Base-by-base conservation (phyloP, 2,797 vertebrate genomes). In the Hypotaenidia okinawae region DNA sequence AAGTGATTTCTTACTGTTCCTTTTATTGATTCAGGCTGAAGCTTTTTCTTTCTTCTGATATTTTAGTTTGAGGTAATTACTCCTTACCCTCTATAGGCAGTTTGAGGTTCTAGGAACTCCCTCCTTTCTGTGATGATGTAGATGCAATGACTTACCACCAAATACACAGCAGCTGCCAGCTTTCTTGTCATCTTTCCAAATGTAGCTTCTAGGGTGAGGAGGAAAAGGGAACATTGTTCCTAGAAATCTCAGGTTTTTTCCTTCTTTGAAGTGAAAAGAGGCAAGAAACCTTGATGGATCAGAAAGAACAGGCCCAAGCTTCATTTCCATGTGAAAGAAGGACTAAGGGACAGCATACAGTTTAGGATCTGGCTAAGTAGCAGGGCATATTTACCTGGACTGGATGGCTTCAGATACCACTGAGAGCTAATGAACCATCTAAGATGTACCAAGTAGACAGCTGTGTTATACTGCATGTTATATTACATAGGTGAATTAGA, bases 131-230 rank as follows among this genome's bases (percentile, higher is more conserved):
- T 47, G 64, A 14, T 51, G 63, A 5, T 76, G 67, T 35, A 58
- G 61, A 32, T 58, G 24, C 28, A 12, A 61, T 89, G 51, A 90
- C 18, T 90, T 64, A 75, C 30, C 49, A 69, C 24, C 61, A 79
- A 62, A 27, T 37, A 13, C 21, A 7, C 5, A 55, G 58, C 41
- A 86, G 52, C 80, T 88, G 87, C 75, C 70, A 83, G 66, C 25
- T 77, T 27, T 61, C 61, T 37, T 93, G 74, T 59, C 59, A 13
- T 62, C 64, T 87, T 87, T 84, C 75, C 81, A 92, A 84, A 55
- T 2, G 35, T 33, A 55, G 15, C 49, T 80, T 89, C 43, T 67
- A 73, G 75, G 3, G 1, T 51, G 61, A 90, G 45, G 27, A 88
- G 37, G 58, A 55, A 67, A 81, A 82, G 22, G 39, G 55, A 84